Percentiles rank a stretch among this genome's conserved stretches.
phyloP scores from a whole-genome alignment of 2,888 invertebrate genomes.

The Blastobasis lacticolella region DNA sequence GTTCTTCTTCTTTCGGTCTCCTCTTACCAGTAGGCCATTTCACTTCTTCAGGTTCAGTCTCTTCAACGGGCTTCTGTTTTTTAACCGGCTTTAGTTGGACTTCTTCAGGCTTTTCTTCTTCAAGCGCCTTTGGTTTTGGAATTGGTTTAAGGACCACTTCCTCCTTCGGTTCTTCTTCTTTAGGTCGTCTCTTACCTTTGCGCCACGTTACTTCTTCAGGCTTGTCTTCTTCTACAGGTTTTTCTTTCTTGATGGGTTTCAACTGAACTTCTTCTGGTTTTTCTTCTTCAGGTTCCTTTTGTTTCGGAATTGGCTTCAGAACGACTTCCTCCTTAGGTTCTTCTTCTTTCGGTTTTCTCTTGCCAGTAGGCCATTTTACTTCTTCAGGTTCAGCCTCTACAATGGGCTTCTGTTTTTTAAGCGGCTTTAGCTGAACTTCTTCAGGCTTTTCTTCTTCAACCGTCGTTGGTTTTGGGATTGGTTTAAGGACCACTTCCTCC shows the following conservation, averaged over 20 bases:
- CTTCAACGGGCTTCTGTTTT: slow-evolving; percentile 23
- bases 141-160: slow-evolving; percentile 47
- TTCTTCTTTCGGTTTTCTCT: slow-evolving; percentile 27
- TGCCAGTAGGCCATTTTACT: slow-evolving; percentile 36
- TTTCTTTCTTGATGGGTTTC: slow-evolving; percentile 19
- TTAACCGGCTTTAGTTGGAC: slow-evolving; percentile 38
- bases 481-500: slow-evolving; percentile 42
- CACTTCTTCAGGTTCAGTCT: slow-evolving; percentile 28
- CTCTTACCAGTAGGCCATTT: slow-evolving; percentile 30
- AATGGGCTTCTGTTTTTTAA: slow-evolving; percentile 23
- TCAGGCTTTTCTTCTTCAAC: slow-evolving; percentile 34
- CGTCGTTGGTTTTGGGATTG: slow-evolving; percentile 37
- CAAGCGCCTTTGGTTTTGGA: slow-evolving; percentile 20
- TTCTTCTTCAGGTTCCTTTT: slow-evolving; percentile 28
- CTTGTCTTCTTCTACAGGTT: slow-evolving; percentile 24
- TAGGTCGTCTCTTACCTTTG: slow-evolving; percentile 18
- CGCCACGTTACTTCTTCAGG: slow-evolving; percentile 24
- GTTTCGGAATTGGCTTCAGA: slow-evolving; percentile 36
- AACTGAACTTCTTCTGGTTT: slow-evolving; percentile 50
- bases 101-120: slow-evolving; percentile 32
- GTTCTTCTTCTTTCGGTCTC: slow-evolving; percentile 40
- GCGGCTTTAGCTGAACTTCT: slow-evolving; percentile 35
- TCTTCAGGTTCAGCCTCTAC: slow-evolving; percentile 23
- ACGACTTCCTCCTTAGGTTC: slow-evolving; percentile 25
- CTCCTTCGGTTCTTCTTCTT: slow-evolving; percentile 45